phyloP scores from a whole-genome alignment of 2,113 vertebrate genomes.

The Puffinus mauretanicus region DNA sequence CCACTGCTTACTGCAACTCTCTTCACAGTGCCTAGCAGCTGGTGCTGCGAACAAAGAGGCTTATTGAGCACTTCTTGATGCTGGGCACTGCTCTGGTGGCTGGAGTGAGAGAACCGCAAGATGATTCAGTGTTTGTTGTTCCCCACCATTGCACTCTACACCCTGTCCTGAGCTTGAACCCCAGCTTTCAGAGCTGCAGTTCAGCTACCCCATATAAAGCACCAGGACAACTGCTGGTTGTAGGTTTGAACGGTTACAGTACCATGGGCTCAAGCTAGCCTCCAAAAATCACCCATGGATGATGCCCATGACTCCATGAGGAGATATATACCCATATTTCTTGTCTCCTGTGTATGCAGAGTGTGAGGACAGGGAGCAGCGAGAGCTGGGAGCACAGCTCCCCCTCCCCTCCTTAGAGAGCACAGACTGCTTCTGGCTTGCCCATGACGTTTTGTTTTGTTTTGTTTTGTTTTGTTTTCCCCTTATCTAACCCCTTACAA shows the following conservation, averaged over 20 bases:
- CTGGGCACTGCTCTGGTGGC: not conserved
- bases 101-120: not conserved
- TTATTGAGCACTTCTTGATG: constrained; percentile 1
- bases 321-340: not conserved
- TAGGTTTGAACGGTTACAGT: not conserved
- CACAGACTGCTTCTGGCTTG: not conserved
- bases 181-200: not conserved
- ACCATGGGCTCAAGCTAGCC: not conserved
- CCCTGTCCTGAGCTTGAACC: constrained; percentile 25
- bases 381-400: not conserved
- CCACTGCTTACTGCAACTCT: not conserved
- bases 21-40: not conserved
- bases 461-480: not conserved
- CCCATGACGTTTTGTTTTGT: not conserved
- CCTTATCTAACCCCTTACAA: not conserved
- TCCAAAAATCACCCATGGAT: not conserved
- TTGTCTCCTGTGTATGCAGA: not conserved
- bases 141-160: fast-evolving
- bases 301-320: not conserved
- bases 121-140: constrained; percentile 26
- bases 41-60: constrained; percentile 16
- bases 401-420: not conserved
- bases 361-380: not conserved
- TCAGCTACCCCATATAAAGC: not conserved
- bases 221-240: not conserved